phyloP scores from a whole-genome alignment of 2,888 invertebrate species.

The Rotaria socialis region DNA sequence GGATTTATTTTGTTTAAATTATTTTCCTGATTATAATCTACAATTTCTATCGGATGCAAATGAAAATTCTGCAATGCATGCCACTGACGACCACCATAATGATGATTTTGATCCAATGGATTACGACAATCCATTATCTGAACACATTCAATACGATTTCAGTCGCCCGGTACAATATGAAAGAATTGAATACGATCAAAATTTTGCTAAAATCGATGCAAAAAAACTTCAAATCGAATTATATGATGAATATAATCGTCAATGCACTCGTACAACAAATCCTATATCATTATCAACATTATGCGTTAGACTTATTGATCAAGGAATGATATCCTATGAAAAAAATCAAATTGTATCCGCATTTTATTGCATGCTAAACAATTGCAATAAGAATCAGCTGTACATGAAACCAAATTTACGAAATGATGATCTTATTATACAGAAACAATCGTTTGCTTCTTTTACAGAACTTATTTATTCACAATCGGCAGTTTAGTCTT shows the following conservation, averaged over 20 bases:
- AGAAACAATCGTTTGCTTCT: background rate
- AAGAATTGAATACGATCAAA: slow-evolving; percentile 4
- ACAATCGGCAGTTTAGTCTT: background rate
- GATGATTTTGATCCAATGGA: background rate
- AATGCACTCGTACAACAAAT: background rate
- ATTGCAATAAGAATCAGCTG: slow-evolving; percentile 9
- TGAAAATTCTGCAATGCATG: background rate
- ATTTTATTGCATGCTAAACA: slow-evolving; percentile 32
- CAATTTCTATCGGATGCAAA: background rate
- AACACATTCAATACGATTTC: background rate
- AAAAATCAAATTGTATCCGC: background rate
- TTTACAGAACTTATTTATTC: background rate
- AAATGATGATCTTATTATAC: background rate
- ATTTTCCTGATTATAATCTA: background rate
- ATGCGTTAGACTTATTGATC: background rate
- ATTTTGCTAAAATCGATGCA: background rate
- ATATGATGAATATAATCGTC: background rate
- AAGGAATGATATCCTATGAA: background rate
- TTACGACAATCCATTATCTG: background rate
- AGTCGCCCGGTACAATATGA: slow-evolving; percentile 12
- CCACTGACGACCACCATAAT: background rate
- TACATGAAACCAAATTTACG: background rate
- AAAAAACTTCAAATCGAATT: background rate
- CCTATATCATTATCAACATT: background rate
- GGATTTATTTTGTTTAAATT: background rate